Conservation (phyloP, 2,797 vertebrate genomes). For the Hafferia zeledoni region DNA sequence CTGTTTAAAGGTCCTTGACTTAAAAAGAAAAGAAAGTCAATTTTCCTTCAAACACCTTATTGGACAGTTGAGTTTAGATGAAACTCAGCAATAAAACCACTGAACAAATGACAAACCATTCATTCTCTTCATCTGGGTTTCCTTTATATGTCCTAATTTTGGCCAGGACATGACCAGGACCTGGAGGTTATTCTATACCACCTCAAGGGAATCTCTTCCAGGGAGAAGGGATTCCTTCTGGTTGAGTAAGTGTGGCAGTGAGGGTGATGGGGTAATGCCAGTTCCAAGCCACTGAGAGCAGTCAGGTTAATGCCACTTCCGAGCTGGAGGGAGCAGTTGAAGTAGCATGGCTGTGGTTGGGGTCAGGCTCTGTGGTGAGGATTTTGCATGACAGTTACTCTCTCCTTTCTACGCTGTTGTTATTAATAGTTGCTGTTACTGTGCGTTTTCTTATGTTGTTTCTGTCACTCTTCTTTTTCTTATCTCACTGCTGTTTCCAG, state of each 20-base stretch:
- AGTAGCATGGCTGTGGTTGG: not conserved
- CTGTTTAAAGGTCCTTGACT: not conserved
- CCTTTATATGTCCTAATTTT: not conserved
- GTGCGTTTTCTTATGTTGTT: not conserved
- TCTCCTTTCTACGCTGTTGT: not conserved
- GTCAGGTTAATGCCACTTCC: not conserved
- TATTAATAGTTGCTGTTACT: not conserved
- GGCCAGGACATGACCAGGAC: rapidly evolving
- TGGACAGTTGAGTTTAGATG: not conserved
- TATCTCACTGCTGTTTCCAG: not conserved
- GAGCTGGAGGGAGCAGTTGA: not conserved
- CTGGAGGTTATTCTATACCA: not conserved
- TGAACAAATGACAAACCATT: not conserved
- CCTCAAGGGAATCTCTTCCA: not conserved
- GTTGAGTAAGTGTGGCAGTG: no score
- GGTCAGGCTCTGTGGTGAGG: not conserved
- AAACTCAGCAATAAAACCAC: not conserved
- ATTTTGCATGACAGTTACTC: not conserved
- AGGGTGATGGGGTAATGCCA: rapidly evolving
- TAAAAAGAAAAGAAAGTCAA: not conserved
- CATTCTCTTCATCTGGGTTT: not conserved
- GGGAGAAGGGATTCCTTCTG: not conserved
- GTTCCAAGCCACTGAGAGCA: rapidly evolving
- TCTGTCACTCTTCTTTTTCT: not conserved
- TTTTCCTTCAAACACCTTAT: not conserved